Percentiles rank a stretch among this genome's conserved stretches.
Conservation (phyloP, 2,113 vertebrate species). For the Notothenia rossii region DNA sequence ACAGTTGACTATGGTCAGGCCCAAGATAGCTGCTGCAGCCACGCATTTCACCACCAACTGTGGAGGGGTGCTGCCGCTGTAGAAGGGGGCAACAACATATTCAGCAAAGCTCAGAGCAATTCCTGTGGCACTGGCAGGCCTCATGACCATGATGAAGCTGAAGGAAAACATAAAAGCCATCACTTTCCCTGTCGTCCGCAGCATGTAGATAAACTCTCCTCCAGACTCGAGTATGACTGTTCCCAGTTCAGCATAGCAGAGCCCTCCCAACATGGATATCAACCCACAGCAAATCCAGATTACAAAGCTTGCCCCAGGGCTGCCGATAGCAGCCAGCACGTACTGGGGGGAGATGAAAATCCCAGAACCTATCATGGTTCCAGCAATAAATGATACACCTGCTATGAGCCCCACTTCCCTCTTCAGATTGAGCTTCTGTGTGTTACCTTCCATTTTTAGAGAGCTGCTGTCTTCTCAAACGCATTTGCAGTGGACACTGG, state of each 20-base stretch:
- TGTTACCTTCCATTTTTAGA: conserved; percentile 46
- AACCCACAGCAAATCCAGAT: conserved; percentile 88
- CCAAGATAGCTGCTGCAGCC: conserved; percentile 83
- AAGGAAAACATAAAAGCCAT: conserved; percentile 87
- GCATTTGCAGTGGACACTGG: neutral
- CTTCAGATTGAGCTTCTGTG: conserved; percentile 63
- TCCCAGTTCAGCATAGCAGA: conserved; percentile 90
- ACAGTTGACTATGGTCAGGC: conserved; percentile 83
- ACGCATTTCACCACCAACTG: conserved; percentile 76
- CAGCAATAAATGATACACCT: conserved; percentile 85
- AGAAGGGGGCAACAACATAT: conserved; percentile 85
- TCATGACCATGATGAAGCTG: conserved; percentile 83
- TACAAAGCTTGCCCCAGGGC: conserved; percentile 86
- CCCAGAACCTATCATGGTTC: conserved; percentile 89
- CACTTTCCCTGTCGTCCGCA: conserved; percentile 84
- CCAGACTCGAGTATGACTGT: conserved; percentile 89
- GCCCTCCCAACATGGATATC: conserved; percentile 83
- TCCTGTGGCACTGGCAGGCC: conserved; percentile 84
- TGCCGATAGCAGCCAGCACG: conserved; percentile 85
- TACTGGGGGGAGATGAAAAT: conserved; percentile 85
- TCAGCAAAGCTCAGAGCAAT: conserved; percentile 86
- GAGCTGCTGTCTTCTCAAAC: neutral
- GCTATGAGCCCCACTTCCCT: conserved; percentile 82
- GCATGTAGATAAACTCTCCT: conserved; percentile 89
- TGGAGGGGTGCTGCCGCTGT: conserved; percentile 78